Base-by-base conservation (phyloP, 2,797 vertebrate genomes). In the Iguana delicatissima region DNA sequence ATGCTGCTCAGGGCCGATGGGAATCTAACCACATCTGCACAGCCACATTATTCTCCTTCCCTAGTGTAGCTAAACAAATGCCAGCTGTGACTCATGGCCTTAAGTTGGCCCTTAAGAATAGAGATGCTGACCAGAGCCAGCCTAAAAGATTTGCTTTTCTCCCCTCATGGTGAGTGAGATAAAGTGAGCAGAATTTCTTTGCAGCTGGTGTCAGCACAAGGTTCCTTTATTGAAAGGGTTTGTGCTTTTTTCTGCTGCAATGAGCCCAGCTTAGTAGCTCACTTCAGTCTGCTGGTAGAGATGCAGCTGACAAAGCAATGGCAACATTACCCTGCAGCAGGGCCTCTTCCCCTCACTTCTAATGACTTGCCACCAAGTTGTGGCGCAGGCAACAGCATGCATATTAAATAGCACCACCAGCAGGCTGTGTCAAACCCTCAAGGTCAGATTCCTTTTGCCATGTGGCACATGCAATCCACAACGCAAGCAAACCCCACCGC, bases 381-480 rank as follows among this genome's bases (percentile, higher is more conserved):
- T n/a, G 38, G 26, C 46, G 59, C 26, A 82, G 83, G 16, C 52
- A 91, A 9, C 26, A 83, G 92, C 92, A 89, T 42, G 10, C 57
- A 59, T 67, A 32, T 38, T 50, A 55, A 79, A 91, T 0, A 46
- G 32, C 46, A n/a, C 8, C 42, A 46, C 10, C 5, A 82, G 50
- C 4, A 62, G 55, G 14, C 52, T 93, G 84, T 52, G 76, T 83
- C 59, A 64, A 50, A 32, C 18, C 32, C 20, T 84, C 5, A 16
- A 84, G 82, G 83, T 73, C 84, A 89, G 86, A 35, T 26, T 91
- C 69, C 29, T 91, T 82, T 95, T 64, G 59, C 18, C 29, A 88
- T 0, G 0, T 76, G 83, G 29, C 26, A 89, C 79, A 77, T 87
- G 80, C 8, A 76, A 86, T 94, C 80, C 90, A 87, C 84, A 89